Base-by-base conservation (phyloP, 2,888 invertebrate genomes). In the Incurvaria masculella region DNA sequence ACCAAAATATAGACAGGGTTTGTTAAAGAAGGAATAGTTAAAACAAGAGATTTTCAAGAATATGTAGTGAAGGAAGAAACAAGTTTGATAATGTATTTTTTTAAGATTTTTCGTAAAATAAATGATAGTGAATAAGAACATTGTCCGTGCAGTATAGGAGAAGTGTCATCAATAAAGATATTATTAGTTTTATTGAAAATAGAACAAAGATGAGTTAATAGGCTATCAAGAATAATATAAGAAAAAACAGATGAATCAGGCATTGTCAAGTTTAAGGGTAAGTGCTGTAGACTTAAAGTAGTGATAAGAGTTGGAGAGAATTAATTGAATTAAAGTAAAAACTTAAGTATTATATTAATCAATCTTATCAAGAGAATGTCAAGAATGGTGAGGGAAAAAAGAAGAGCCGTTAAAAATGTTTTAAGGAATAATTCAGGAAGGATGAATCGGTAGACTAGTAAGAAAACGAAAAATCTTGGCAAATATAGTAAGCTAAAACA, bases 331-430 rank as follows among this genome's bases (percentile, higher is more conserved):
- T n/a, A n/a, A n/a, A n/a, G n/a, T n/a, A n/a, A n/a, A n/a, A n/a
- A n/a, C n/a, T n/a, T n/a, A n/a, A n/a, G n/a, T n/a, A 21, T 18
- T 21, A 41, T 47, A 40, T 44, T 42, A 44, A 45, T 45, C 23
- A 26, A 44, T 33, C 21, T 18, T 47, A 48, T 23, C 20, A 14
- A 33, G 26, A 47, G 44, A 48, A 62, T 65, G 53, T 68, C 68
- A 50, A 69, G 65, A 54, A 23, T 38, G 2, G 18, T 42, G 44
- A 52, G 33, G 42, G 41, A 47, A 45, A 44, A 33, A 44, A 51
- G 21, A 43, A 40, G 39, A 46, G 48, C 47, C 40, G 47, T n/a
- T 21, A 46, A n/a, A n/a, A n/a, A n/a, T n/a, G n/a, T n/a, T n/a
- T 20, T 44, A 44, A 38, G 21, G 21, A 21, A 42, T 14, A 42